phyloP scores from a whole-genome alignment of 2,797 vertebrate genomes.

The Oophaga sylvatica region DNA sequence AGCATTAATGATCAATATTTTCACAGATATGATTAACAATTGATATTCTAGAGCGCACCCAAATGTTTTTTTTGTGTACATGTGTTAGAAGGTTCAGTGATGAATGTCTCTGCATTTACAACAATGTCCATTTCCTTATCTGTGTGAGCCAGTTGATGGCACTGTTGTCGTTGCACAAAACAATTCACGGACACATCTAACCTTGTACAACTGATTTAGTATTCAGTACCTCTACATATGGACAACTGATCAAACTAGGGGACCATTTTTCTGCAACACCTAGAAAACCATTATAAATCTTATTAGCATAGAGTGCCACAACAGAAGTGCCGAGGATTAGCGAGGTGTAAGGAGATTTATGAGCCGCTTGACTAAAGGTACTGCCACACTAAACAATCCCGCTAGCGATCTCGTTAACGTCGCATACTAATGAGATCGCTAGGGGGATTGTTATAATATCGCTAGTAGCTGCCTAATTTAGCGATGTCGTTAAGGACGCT shows the following conservation, averaged over 20 bases:
- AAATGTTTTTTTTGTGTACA: background rate
- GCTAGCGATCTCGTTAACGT: no score
- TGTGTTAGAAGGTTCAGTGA: background rate
- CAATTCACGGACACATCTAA: background rate
- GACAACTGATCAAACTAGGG: background rate
- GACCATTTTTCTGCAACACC: slow-evolving; percentile 15
- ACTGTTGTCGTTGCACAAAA: slow-evolving; percentile 10
- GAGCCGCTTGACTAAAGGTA: slow-evolving; percentile 13
- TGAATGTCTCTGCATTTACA: background rate
- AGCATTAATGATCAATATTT: no score
- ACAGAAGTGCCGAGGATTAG: slow-evolving; percentile 50
- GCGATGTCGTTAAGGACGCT: no score
- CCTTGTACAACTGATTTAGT: no score
- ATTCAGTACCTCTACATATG: background rate
- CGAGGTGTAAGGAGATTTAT: slow-evolving; percentile 47
- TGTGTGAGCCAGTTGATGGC: slow-evolving; percentile 6
- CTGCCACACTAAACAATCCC: no score
- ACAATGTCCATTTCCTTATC: no score
- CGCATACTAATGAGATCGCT: no score
- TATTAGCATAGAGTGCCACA: slow-evolving; percentile 24
- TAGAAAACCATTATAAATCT: slow-evolving; percentile 25
- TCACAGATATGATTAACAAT: no score
- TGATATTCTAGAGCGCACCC: no score
- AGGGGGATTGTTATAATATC: no score
- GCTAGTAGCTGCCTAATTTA: no score